Conservation (phyloP, 2,113 vertebrate species). For the Eretmochelys imbricata region DNA sequence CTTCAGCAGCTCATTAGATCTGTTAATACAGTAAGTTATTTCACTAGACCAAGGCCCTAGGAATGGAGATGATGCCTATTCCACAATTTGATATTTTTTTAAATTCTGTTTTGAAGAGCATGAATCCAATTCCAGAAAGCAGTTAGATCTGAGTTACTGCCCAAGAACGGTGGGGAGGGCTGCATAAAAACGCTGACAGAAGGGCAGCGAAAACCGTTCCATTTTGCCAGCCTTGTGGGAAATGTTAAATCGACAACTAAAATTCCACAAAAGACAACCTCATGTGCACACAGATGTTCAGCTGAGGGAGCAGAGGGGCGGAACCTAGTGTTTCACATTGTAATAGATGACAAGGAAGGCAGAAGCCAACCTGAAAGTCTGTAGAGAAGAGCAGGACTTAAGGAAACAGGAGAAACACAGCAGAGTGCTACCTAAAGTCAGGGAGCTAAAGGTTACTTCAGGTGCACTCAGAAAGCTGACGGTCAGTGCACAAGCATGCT, state of each 20-base stretch:
- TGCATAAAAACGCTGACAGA: neutral
- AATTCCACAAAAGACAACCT: neutral
- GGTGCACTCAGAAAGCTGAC: neutral
- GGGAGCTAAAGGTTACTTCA: neutral
- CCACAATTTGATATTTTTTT: neutral
- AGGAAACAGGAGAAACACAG: neutral
- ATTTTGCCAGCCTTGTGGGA: neutral
- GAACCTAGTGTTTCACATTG: neutral
- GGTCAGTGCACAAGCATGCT: neutral
- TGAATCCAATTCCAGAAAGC: neutral
- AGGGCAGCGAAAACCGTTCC: neutral
- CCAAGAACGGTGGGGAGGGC: neutral
- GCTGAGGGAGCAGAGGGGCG: neutral
- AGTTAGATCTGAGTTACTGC: neutral
- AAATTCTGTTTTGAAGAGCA: neutral
- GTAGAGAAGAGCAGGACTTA: neutral
- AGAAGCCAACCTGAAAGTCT: neutral
- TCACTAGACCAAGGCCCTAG: neutral
- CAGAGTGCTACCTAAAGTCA: neutral
- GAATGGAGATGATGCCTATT: neutral
- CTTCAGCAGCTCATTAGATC: neutral
- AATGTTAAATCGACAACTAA: neutral
- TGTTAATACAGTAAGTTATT: neutral
- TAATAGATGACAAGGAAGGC: neutral
- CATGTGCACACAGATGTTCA: accelerated